Evolutionary conservation across 2,797 vertebrate species (phyloP), one percentile per base, ranked within the genome.

Genomic region (Chelidonichthys spinosus): DNA sequence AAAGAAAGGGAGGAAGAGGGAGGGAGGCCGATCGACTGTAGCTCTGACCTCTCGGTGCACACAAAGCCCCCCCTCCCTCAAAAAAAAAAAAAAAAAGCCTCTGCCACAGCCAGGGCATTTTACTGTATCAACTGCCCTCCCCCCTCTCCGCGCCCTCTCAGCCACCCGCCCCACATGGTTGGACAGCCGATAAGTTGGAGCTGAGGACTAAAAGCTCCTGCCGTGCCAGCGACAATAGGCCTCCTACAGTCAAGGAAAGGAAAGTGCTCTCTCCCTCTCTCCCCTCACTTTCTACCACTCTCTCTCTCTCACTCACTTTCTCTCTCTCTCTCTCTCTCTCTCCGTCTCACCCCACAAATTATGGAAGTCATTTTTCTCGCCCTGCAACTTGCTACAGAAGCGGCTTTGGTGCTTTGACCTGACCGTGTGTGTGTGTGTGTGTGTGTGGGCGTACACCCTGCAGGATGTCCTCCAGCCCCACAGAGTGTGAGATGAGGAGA

Each of bases 131-230:
- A 80, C 77, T 61, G 17, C 71, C 79, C 78, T 25, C 86, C 81
- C 81, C 33, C 9, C 76, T 62, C 79, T 25, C 67, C 1, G 39
- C 46, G 5, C 73, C 75, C 77, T 79, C 89, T 86, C 72, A 77
- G 87, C 84, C 74, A 71, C 81, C 74, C 70, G 74, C 74, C 81
- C 76, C 89, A 87, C 84, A 66, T 72, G 81, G 89, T 25, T 82
- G 81, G 84, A 83, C 85, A 79, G 83, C 89, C 85, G 46, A 92
- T 91, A 91, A 83, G 85, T 86, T 83, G 81, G 68, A 85, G 82
- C 52, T 3, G 37, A 83, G 89, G 83, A 88, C 92, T 87, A 88
- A 90, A 88, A 88, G 85, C 88, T 74, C 90, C 90, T 36, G 66
- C 84, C 73, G 90, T 74, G 90, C 17, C 59, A 72, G 72, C 72